Conservation (phyloP, 2,888 invertebrate species). For the Leptinotarsa peninsularis region DNA sequence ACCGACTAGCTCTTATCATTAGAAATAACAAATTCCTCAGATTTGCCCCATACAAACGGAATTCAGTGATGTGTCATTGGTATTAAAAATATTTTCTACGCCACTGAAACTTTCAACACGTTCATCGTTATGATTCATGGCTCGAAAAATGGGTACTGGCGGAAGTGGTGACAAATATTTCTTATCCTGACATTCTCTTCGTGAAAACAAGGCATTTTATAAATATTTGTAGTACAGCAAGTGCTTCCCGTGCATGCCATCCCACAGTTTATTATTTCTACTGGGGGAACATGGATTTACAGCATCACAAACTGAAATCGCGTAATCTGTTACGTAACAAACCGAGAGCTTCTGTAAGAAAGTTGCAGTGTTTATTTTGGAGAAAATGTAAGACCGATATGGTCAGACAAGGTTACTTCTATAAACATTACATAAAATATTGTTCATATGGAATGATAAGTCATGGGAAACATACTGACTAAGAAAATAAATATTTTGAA, state of each 20-base stretch:
- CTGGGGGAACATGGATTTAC: constrained; percentile 3
- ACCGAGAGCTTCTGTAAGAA: constrained; percentile 22
- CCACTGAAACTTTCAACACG: constrained; percentile 18
- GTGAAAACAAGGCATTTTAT: constrained; percentile 24
- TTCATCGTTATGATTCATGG: constrained; percentile 13
- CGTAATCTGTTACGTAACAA: constrained; percentile 18
- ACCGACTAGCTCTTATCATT: no score
- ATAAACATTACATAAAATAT: constrained; percentile 1
- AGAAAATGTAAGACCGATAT: constrained; percentile 8
- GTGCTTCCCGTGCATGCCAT: constrained; percentile 10
- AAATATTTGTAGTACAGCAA: constrained; percentile 26
- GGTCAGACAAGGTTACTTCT: constrained; percentile 4
- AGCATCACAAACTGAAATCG: constrained; percentile 12
- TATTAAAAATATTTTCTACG: background rate
- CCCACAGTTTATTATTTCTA: constrained; percentile 25
- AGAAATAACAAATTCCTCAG: no score
- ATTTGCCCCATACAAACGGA: no score
- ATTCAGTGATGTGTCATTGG: background rate
- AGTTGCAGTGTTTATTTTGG: constrained; percentile 20
- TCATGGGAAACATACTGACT: background rate
- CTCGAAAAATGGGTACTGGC: constrained; percentile 18
- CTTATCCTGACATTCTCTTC: constrained; percentile 18
- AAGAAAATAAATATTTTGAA: no score
- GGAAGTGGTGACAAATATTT: constrained; percentile 22
- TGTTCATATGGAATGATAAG: background rate